Evolutionary conservation across 1,140 invertebrate genomes (phyloP).

Genomic region (Trichonephila inaurata): DNA sequence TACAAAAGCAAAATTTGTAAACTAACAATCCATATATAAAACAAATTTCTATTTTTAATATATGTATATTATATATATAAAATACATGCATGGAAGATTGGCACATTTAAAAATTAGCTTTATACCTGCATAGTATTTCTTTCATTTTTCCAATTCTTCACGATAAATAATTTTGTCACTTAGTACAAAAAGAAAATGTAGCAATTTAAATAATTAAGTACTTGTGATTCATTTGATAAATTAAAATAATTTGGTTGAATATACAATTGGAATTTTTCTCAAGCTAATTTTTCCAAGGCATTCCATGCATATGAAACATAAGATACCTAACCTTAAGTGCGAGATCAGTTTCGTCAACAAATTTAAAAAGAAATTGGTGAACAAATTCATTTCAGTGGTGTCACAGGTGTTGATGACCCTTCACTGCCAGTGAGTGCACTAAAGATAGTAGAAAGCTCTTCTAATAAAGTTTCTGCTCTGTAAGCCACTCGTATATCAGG

Average conservation of each 20-base stretch:
- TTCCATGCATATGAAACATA: constrained; percentile 1
- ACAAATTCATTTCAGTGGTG: constrained; percentile 23
- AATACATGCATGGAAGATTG: constrained; percentile 1
- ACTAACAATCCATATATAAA: constrained; percentile 26
- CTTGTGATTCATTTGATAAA: too few species aligned
- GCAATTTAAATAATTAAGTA: too few species aligned
- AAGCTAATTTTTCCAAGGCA: not conserved
- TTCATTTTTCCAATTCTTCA: too few species aligned
- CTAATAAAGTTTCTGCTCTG: constrained; percentile 89
- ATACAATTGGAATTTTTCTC: not conserved
- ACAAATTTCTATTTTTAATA: not conserved
- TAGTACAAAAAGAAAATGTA: not conserved
- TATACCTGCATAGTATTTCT: not conserved
- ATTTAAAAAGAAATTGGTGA: not conserved
- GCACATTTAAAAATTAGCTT: not conserved
- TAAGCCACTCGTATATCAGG: constrained; percentile 98
- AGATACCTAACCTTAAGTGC: not conserved
- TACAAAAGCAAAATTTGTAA: not conserved
- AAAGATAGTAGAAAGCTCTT: constrained; percentile 97
- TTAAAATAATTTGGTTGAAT: too few species aligned
- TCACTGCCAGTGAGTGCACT: constrained; percentile 83
- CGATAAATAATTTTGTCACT: not conserved
- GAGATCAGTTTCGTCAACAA: not conserved
- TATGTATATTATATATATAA: too few species aligned
- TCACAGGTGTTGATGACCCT: not conserved